phyloP scores from a whole-genome alignment of 1,140 invertebrate genomes.

The Homalodisca vitripennis region DNA sequence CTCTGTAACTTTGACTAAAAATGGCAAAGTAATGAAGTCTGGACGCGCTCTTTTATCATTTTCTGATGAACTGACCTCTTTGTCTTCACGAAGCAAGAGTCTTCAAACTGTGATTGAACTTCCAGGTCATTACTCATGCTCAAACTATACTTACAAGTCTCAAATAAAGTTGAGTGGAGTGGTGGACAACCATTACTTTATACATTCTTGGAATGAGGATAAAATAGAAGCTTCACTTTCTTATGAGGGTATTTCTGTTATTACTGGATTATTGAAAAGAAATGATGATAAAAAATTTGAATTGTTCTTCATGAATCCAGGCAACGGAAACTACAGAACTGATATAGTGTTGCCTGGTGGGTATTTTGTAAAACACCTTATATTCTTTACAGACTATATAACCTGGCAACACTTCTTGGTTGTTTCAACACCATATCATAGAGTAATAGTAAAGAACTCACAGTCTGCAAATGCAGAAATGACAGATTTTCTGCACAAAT shows the following conservation, averaged over 20 bases:
- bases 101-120: neutral
- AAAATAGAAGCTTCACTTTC: neutral
- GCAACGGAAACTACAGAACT: neutral
- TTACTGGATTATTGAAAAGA: neutral
- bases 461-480: neutral
- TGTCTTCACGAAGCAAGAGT: neutral
- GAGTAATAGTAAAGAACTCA: neutral
- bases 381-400: neutral
- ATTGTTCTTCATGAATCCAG: neutral
- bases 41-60: neutral
- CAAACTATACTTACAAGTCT: neutral
- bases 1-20: neutral
- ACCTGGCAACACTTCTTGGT: conserved; percentile 8
- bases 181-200: neutral
- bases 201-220: neutral
- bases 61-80: neutral
- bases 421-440: neutral
- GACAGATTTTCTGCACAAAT: conserved; percentile 6
- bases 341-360: neutral
- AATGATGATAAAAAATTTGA: conserved; percentile 18
- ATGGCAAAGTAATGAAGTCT: neutral
- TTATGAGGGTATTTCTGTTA: neutral
- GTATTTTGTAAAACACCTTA: neutral
- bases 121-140: conserved; percentile 1
- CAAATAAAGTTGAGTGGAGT: conserved; percentile 1